Conservation (phyloP, 2,888 invertebrate species). For the Parnassius orleans region DNA sequence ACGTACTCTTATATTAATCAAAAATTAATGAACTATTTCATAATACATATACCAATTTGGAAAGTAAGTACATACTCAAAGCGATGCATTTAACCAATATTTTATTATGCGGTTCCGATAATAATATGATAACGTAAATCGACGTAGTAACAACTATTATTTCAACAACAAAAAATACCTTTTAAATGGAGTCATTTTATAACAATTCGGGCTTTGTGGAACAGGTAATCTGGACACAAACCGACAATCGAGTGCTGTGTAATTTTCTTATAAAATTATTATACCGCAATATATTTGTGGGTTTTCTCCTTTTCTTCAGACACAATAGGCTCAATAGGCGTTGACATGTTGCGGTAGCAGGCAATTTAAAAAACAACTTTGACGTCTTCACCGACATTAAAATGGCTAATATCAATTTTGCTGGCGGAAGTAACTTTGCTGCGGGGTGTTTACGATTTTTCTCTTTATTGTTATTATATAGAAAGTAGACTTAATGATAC, state of each 20-base stretch:
- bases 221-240: slow-evolving; percentile 73
- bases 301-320: slow-evolving; percentile 48
- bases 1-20: no score
- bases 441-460: slow-evolving; percentile 57
- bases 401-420: slow-evolving; percentile 43
- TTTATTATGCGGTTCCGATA: slow-evolving; percentile 61
- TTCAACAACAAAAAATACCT: slow-evolving; percentile 53
- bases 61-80: slow-evolving; percentile 33
- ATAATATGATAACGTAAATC: slow-evolving; percentile 63
- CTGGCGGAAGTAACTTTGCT: slow-evolving; percentile 66
- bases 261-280: slow-evolving; percentile 74
- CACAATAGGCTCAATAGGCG: slow-evolving; percentile 69
- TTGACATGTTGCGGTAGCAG: slow-evolving; percentile 71
- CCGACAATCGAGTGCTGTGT: slow-evolving; percentile 69
- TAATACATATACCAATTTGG: not conserved
- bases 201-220: slow-evolving; percentile 64
- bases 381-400: slow-evolving; percentile 58
- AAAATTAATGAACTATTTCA: no score
- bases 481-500: slow-evolving; percentile 43
- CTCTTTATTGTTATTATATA: slow-evolving; percentile 39
- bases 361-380: slow-evolving; percentile 57
- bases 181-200: slow-evolving; percentile 74
- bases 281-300: slow-evolving; percentile 68
- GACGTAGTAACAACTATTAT: slow-evolving; percentile 69
- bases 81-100: slow-evolving; percentile 55